Evolutionary conservation across 2,797 vertebrate species (phyloP).

Genomic region (Takifugu ocellatus): DNA sequence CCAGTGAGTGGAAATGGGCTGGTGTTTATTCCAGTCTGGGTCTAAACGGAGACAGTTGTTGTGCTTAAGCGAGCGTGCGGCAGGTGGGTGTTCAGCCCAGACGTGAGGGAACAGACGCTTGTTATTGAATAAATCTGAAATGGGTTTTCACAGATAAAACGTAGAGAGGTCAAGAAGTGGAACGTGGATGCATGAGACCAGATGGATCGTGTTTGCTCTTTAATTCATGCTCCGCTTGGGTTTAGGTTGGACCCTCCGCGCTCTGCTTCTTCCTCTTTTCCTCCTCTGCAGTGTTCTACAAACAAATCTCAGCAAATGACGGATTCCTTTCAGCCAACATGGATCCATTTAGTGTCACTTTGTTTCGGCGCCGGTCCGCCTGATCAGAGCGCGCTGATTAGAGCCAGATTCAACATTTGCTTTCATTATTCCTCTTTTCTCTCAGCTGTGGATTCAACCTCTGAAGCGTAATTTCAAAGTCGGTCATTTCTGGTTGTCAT

Average conservation of each 20-base stretch:
- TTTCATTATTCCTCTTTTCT: constrained; percentile 5
- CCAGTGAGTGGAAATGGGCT: too few relatives aligned
- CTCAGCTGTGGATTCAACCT: background rate
- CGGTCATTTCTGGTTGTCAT: too few relatives aligned
- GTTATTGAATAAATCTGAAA: constrained; percentile 23
- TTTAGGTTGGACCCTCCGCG: constrained; percentile 1
- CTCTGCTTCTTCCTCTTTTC: constrained; percentile 19
- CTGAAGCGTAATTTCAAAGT: too few relatives aligned
- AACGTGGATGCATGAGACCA: background rate
- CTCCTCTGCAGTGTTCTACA: constrained; percentile 15
- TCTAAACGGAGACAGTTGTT: background rate
- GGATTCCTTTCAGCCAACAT: constrained; percentile 21
- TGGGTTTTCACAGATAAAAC: constrained; percentile 15
- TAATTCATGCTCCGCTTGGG: constrained; percentile 13
- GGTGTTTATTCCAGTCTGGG: background rate
- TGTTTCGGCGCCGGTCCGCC: constrained; percentile 2
- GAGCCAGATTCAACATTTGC: constrained; percentile 39
- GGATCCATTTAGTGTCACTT: constrained; percentile 35
- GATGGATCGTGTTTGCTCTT: background rate
- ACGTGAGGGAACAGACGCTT: constrained; percentile 23
- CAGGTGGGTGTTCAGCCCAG: constrained; percentile 8
- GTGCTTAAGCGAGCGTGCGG: background rate
- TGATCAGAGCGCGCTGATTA: constrained; percentile 25
- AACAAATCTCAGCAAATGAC: constrained; percentile 35
- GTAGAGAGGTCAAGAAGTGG: background rate